A percentile compares a stretch with the other conserved stretches of the same genome.
Evolutionary conservation across 2,113 vertebrate species (phyloP).

Genomic region (Cranoglanis bouderius): DNA sequence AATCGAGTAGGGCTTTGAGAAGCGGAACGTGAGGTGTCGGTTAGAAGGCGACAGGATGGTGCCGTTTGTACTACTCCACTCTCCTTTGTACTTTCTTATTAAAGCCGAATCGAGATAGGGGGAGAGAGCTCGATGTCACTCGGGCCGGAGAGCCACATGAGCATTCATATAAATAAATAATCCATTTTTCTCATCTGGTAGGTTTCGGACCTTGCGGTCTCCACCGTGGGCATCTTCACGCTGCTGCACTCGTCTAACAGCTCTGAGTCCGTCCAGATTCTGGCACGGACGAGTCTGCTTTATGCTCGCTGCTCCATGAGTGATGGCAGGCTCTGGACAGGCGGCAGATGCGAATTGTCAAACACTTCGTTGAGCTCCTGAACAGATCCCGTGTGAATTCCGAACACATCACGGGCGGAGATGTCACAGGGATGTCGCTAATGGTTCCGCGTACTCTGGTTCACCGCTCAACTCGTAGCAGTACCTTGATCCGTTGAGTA

Average conservation of each 20-base stretch:
- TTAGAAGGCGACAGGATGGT: slow-evolving; percentile 46
- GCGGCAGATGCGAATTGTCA: slow-evolving; percentile 57
- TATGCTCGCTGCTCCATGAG: background rate
- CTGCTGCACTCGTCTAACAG: background rate
- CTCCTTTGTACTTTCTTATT: slow-evolving; percentile 58
- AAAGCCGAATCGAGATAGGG: slow-evolving; percentile 60
- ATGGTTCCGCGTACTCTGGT: background rate
- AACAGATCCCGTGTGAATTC: background rate
- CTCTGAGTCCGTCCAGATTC: background rate
- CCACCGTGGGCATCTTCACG: background rate
- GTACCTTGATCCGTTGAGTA: background rate
- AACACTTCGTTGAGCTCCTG: slow-evolving; percentile 21
- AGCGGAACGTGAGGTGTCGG: slow-evolving; percentile 41
- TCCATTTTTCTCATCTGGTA: background rate
- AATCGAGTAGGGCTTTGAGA: slow-evolving; percentile 25
- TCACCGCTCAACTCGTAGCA: background rate
- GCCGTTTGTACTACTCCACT: slow-evolving; percentile 42
- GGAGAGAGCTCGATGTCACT: slow-evolving; percentile 54
- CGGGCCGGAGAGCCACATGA: slow-evolving; percentile 42
- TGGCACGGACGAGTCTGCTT: background rate
- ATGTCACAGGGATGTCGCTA: background rate
- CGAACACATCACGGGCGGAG: background rate
- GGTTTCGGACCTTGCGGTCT: background rate
- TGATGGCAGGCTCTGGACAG: background rate
- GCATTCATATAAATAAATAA: slow-evolving; percentile 44